These are phyloP conservation scores for Rhipidura dahli DNA, from an alignment of 2,113 vertebrate species.

Conservation along the genomic window DNA sequence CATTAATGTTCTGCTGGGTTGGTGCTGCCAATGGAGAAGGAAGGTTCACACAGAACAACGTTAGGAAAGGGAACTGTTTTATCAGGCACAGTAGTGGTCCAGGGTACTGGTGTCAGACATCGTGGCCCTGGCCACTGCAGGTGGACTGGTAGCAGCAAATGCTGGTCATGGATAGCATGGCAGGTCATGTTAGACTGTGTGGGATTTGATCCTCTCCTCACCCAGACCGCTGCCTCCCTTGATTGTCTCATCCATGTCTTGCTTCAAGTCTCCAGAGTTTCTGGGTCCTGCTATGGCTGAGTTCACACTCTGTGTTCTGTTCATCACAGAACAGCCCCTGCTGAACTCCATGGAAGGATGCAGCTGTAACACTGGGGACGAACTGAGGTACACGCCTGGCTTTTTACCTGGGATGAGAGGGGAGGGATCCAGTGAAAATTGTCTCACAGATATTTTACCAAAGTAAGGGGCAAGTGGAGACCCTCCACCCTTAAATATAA, in stretches of 20 bases:
- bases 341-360: not conserved
- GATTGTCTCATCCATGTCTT: rapidly evolving
- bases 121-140: not conserved
- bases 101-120: not conserved
- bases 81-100: not conserved
- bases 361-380: not conserved
- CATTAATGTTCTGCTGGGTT: not conserved
- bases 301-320: not conserved
- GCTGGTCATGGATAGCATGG: not conserved
- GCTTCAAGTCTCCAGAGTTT: not conserved
- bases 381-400: not conserved
- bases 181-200: not conserved
- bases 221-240: not conserved
- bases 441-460: not conserved
- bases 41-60: not conserved
- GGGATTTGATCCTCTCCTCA: not conserved
- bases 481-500: not conserved
- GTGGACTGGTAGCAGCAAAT: not conserved
- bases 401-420: not conserved
- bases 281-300: not conserved
- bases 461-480: not conserved
- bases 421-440: not conserved
- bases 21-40: not conserved
- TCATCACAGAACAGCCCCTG: not conserved
- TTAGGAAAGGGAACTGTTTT: not conserved